These are phyloP conservation scores for Allophyes oxyacanthae DNA, from an alignment of 2,888 invertebrate genomes.

Conservation along the genomic window DNA sequence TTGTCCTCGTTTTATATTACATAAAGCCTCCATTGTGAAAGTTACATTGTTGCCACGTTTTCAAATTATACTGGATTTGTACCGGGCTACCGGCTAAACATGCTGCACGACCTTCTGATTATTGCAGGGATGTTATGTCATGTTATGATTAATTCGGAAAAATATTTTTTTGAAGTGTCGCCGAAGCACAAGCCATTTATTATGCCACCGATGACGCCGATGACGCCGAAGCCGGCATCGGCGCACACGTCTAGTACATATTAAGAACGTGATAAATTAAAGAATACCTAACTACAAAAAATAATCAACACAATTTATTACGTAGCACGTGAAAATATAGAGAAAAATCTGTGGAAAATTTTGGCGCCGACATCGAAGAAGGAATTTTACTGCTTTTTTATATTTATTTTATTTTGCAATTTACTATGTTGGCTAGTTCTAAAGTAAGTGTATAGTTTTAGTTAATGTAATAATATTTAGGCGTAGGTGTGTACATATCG, in stretches of 20 bases:
- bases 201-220: no score
- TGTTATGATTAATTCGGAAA: constrained; percentile 1
- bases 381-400: constrained; percentile 29
- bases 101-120: neutral
- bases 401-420: constrained; percentile 42
- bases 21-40: constrained; percentile 32
- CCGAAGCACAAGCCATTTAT: neutral
- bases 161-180: neutral
- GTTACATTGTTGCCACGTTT: constrained; percentile 33
- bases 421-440: constrained; percentile 48
- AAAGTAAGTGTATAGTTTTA: constrained; percentile 51
- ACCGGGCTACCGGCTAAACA: constrained; percentile 34
- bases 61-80: constrained; percentile 34
- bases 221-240: no score
- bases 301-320: no score
- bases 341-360: constrained; percentile 14
- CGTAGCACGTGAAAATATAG: no score
- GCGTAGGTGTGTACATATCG: constrained; percentile 97
- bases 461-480: constrained; percentile 85
- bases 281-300: no score
- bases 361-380: constrained; percentile 34
- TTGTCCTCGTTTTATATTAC: constrained; percentile 30
- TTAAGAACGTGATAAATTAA: no score
- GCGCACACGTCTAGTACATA: no score
- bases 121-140: constrained; percentile 7